A percentile compares a stretch with the other conserved stretches of the same genome.
phyloP scores from a whole-genome alignment of 1,140 invertebrate species.

The Bombus confusus region DNA sequence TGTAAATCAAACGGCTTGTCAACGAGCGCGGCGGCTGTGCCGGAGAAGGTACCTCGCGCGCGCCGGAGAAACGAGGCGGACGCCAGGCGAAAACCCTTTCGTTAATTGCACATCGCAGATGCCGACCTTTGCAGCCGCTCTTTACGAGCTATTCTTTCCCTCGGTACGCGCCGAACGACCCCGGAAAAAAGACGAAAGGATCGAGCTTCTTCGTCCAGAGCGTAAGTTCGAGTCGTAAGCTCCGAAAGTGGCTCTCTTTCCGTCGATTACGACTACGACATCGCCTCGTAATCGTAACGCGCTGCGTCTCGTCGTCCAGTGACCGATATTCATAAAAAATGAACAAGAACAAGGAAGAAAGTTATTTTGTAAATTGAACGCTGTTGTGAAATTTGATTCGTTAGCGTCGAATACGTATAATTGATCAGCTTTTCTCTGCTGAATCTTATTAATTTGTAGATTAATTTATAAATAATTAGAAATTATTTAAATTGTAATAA shows the following conservation, averaged over 20 bases:
- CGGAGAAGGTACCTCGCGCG: slow-evolving; percentile 41
- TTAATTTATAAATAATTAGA: too few species aligned
- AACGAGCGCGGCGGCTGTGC: slow-evolving; percentile 65
- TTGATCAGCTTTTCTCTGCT: too few species aligned
- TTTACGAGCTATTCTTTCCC: slow-evolving; percentile 67
- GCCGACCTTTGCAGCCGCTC: slow-evolving; percentile 74
- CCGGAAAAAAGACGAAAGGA: slow-evolving; percentile 26
- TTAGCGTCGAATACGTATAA: too few species aligned
- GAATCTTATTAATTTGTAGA: too few species aligned
- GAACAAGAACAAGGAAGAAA: accelerated
- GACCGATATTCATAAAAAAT: too few species aligned
- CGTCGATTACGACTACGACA: slow-evolving; percentile 27
- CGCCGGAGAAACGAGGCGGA: slow-evolving; percentile 25
- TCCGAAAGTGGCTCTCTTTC: neutral
- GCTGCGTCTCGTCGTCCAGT: too few species aligned
- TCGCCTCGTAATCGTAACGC: slow-evolving; percentile 35
- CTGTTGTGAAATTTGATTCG: too few species aligned
- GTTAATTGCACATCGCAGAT: slow-evolving; percentile 82
- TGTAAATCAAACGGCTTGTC: slow-evolving; percentile 80
- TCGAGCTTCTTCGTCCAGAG: neutral
- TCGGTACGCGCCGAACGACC: slow-evolving; percentile 23
- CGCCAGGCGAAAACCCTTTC: slow-evolving; percentile 78
- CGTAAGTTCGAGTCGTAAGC: neutral
- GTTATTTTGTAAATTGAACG: too few species aligned
- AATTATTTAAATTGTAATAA: too few species aligned